A percentile compares a stretch with the other conserved stretches of the same genome.
phyloP scores from a whole-genome alignment of 2,113 vertebrate species.

The Poeciliopsis turrubarensis region DNA sequence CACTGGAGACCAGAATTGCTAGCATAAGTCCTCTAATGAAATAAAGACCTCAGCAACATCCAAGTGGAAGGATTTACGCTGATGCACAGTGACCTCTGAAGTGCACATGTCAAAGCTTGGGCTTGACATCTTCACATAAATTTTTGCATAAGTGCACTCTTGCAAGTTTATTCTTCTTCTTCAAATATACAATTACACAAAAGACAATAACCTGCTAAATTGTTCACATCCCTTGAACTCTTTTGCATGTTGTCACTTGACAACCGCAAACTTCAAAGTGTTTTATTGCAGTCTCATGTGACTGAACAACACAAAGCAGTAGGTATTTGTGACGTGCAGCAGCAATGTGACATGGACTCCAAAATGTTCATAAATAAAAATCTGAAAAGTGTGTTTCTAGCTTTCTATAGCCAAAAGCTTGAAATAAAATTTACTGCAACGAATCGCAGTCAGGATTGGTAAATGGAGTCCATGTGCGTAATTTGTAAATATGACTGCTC shows the following conservation, averaged over 20 bases:
- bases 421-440: not conserved
- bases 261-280: slow-evolving; percentile 45
- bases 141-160: not conserved
- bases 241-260: not conserved
- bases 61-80: slow-evolving; percentile 60
- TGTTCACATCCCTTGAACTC: slow-evolving; percentile 5
- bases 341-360: not conserved
- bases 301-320: not conserved
- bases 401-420: not conserved
- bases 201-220: not conserved
- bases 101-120: slow-evolving; percentile 35
- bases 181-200: slow-evolving; percentile 17
- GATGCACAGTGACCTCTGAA: slow-evolving; percentile 39
- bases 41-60: slow-evolving; percentile 55
- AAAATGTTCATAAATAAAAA: too few relatives aligned
- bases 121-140: slow-evolving; percentile 18
- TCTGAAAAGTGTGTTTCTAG: not conserved
- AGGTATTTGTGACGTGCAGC: not conserved
- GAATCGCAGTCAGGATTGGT: not conserved
- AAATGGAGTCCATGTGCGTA: not conserved
- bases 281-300: slow-evolving; percentile 9
- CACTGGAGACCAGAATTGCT: slow-evolving; percentile 17
- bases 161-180: not conserved
- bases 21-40: slow-evolving; percentile 64
- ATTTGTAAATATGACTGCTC: not conserved